Evolutionary conservation across 2,797 vertebrate genomes (phyloP).

Genomic region (Pempheris klunzingeri): DNA sequence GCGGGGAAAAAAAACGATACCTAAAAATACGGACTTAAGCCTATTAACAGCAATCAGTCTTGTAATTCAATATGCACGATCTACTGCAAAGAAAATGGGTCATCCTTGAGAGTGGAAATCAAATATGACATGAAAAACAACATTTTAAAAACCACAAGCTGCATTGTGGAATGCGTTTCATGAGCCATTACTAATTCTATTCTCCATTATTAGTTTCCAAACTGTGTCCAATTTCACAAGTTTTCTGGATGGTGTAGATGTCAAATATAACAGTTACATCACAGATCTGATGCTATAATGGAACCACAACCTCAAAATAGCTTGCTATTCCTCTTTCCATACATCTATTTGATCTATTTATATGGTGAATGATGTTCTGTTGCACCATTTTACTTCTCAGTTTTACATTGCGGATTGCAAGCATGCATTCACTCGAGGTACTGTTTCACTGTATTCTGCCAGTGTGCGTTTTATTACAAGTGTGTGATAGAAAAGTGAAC

Average conservation of each 20-base stretch:
- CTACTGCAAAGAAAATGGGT: slow-evolving; percentile 73
- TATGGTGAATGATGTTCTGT: neutral
- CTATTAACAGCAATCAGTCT: slow-evolving; percentile 72
- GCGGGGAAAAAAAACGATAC: slow-evolving; percentile 25
- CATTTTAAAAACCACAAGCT: slow-evolving; percentile 54
- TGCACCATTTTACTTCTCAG: neutral
- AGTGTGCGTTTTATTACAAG: slow-evolving; percentile 25
- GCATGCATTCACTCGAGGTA: neutral
- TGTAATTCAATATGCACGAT: slow-evolving; percentile 71
- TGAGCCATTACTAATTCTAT: slow-evolving; percentile 56
- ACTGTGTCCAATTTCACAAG: slow-evolving; percentile 51
- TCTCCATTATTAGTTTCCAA: slow-evolving; percentile 56
- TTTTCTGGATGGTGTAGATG: slow-evolving; percentile 37
- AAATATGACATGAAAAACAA: slow-evolving; percentile 59
- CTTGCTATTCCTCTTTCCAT: slow-evolving; percentile 5
- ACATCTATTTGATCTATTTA: slow-evolving; percentile 30
- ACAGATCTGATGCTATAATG: slow-evolving; percentile 6
- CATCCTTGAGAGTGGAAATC: slow-evolving; percentile 58
- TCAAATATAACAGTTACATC: slow-evolving; percentile 34
- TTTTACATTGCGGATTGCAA: slow-evolving; percentile 20
- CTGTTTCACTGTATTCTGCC: slow-evolving; percentile 10
- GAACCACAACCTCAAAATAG: slow-evolving; percentile 17
- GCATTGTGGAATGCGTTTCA: slow-evolving; percentile 49
- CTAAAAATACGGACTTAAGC: slow-evolving; percentile 72
- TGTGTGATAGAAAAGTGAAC: slow-evolving; percentile 16